Evolutionary conservation across 2,797 vertebrate species (phyloP).

Genomic region (Sparus aurata): DNA sequence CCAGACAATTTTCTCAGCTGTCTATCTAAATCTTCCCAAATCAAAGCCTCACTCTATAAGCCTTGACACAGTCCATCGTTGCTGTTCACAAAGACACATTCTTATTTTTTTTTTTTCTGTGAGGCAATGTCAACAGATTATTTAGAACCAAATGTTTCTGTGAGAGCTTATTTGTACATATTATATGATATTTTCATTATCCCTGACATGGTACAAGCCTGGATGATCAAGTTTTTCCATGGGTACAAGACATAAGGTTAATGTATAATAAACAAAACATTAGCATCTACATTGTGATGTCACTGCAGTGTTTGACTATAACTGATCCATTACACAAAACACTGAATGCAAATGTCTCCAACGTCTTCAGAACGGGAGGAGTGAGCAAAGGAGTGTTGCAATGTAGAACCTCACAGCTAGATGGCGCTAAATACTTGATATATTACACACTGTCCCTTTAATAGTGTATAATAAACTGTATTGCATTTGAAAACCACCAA

Average conservation of each 20-base stretch:
- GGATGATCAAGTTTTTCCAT: background rate
- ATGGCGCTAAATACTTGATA: too few relatives aligned
- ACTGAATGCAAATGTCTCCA: background rate
- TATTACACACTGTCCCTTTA: too few relatives aligned
- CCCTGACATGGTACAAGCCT: background rate
- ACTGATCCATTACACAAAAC: background rate
- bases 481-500: background rate
- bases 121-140: slow-evolving; percentile 15
- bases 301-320: background rate
- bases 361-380: too few relatives aligned
- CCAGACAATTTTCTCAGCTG: slow-evolving; percentile 66
- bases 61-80: slow-evolving; percentile 44
- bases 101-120: slow-evolving; percentile 18
- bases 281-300: background rate
- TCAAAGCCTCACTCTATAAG: slow-evolving; percentile 54
- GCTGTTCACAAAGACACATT: slow-evolving; percentile 9
- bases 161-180: background rate
- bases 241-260: background rate
- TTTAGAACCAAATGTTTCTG: background rate
- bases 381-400: too few relatives aligned
- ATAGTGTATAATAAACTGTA: background rate
- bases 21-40: slow-evolving; percentile 58
- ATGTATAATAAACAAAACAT: background rate
- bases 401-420: too few relatives aligned
- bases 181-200: background rate